phyloP scores from a whole-genome alignment of 2,113 vertebrate species.

The Pristiophorus japonicus region DNA sequence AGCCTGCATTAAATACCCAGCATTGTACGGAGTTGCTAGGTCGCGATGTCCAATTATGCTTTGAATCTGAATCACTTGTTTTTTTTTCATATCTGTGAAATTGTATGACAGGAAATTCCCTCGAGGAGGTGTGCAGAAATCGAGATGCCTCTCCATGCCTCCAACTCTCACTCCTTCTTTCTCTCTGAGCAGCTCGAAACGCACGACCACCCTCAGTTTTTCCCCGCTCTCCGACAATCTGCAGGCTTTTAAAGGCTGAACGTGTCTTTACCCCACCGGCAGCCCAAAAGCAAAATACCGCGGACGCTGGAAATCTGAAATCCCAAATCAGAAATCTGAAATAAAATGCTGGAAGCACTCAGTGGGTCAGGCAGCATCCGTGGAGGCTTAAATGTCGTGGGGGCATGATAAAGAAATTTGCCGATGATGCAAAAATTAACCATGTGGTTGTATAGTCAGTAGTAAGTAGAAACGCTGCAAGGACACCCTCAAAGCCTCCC shows the following conservation, averaged over 20 bases:
- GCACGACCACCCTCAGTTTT: neutral
- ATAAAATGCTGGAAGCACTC: too few species aligned
- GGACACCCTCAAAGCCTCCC: too few species aligned
- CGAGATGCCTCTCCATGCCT: neutral
- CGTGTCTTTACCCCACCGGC: too few species aligned
- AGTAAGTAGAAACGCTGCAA: too few species aligned
- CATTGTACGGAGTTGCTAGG: neutral
- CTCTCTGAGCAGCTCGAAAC: neutral
- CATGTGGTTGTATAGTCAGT: too few species aligned
- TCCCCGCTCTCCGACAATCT: neutral
- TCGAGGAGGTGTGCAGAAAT: neutral
- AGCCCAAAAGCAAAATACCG: too few species aligned
- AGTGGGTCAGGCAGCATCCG: too few species aligned
- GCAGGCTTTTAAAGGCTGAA: neutral
- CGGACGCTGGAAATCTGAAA: too few species aligned
- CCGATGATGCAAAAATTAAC: too few species aligned
- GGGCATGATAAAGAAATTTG: too few species aligned
- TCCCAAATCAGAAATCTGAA: too few species aligned
- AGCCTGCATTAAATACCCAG: slow-evolving; percentile 5
- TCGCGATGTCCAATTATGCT: neutral
- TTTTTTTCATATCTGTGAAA: slow-evolving; percentile 7
- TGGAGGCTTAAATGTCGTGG: too few species aligned
- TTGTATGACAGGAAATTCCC: neutral
- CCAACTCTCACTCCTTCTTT: neutral
- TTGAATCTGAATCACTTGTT: slow-evolving; percentile 7